Conservation (phyloP, 2,888 invertebrate genomes). For the Eupithecia subumbrata region DNA sequence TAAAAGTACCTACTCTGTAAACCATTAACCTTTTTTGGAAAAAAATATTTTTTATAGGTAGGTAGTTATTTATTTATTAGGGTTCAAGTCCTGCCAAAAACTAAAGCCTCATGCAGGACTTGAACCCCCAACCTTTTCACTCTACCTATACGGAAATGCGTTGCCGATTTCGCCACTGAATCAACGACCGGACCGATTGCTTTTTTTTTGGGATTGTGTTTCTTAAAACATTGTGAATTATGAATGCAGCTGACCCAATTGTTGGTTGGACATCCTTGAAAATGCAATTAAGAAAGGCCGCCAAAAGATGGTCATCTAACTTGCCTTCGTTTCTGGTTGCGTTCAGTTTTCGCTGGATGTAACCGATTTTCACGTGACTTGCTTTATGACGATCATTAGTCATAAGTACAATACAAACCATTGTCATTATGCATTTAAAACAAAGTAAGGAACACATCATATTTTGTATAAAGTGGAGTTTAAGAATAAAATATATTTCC, state of each 20-base stretch:
- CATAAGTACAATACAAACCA: not conserved
- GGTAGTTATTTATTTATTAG: too few relatives aligned
- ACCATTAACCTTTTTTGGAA: too few relatives aligned
- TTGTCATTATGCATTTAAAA: not conserved
- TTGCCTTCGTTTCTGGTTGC: conserved; percentile 6
- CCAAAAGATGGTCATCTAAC: not conserved
- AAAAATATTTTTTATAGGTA: too few relatives aligned
- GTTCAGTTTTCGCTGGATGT: conserved; percentile 19
- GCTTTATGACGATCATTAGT: not conserved
- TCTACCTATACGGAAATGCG: not conserved
- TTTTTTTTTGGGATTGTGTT: not conserved
- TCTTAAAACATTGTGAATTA: not conserved
- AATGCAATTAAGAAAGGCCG: conserved; percentile 7
- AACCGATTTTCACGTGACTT: conserved; percentile 6
- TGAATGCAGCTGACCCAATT: not conserved
- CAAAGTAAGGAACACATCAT: not conserved
- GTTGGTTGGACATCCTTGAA: not conserved
- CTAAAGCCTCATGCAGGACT: not conserved
- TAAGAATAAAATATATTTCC: too few relatives aligned
- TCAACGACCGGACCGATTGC: not conserved
- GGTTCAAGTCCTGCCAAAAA: too few relatives aligned
- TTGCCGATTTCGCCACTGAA: not conserved
- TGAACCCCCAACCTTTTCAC: not conserved
- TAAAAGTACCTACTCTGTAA: too few relatives aligned
- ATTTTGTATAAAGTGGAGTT: not conserved